These are phyloP conservation scores for Chaetogeoica ovagalla DNA, from an alignment of 2,888 invertebrate genomes.

Conservation along the genomic window DNA sequence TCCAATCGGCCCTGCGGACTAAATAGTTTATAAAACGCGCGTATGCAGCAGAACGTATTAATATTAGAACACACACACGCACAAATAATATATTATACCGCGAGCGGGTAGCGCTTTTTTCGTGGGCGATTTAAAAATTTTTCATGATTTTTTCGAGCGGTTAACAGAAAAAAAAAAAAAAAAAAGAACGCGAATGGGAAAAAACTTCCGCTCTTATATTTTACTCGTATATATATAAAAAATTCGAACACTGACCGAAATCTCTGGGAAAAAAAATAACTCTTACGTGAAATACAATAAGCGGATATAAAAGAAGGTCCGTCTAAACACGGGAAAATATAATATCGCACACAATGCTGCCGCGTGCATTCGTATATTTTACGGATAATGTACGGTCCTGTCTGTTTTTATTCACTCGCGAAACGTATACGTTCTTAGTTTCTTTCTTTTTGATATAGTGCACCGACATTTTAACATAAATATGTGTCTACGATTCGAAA, in stretches of 20 bases:
- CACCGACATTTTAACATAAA: constrained; percentile 42
- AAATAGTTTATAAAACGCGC: too few species aligned
- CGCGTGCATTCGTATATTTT: too few species aligned
- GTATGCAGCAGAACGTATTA: too few species aligned
- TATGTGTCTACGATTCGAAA: constrained; percentile 9
- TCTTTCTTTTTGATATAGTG: constrained; percentile 33
- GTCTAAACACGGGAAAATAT: constrained; percentile 1
- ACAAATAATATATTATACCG: too few species aligned
- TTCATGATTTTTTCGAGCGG: background rate
- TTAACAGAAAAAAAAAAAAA: background rate
- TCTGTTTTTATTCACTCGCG: constrained; percentile 44
- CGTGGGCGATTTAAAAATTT: too few species aligned
- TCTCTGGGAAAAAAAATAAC: constrained; percentile 19
- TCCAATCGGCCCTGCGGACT: too few species aligned
- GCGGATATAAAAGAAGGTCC: constrained; percentile 20
- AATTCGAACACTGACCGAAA: constrained; percentile 22
- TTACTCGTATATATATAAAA: constrained; percentile 12
- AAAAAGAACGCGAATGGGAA: background rate
- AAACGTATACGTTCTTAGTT: constrained; percentile 32
- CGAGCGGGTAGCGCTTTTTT: too few species aligned
- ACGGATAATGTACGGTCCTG: constrained; percentile 28
- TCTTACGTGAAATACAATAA: constrained; percentile 27
- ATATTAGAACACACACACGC: too few species aligned
- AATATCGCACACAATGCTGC: background rate
- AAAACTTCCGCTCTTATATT: background rate